phyloP scores from a whole-genome alignment of 2,888 invertebrate genomes.

The Nomada lathburiana region DNA sequence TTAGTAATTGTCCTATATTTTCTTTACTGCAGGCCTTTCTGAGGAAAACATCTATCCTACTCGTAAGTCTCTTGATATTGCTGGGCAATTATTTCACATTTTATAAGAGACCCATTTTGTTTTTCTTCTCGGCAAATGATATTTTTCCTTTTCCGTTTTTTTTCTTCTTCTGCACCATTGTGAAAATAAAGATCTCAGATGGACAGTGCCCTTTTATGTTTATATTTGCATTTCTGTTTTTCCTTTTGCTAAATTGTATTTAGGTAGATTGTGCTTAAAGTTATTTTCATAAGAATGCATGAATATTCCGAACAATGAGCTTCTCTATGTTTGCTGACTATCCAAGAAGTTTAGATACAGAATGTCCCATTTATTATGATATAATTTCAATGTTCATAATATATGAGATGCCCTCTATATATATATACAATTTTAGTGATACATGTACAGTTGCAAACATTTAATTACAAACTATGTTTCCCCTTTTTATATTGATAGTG shows the following conservation, averaged over 20 bases:
- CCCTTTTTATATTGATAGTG: conserved; percentile 40
- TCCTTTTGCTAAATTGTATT: conserved; percentile 55
- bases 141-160: conserved; percentile 33
- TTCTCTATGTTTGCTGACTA: conserved; percentile 46
- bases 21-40: conserved; percentile 86
- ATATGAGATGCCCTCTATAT: conserved; percentile 8
- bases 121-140: conserved; percentile 34
- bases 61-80: conserved; percentile 86
- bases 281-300: conserved; percentile 68
- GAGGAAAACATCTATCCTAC: conserved; percentile 88
- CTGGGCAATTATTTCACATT: conserved; percentile 60
- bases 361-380: background rate
- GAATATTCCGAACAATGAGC: conserved; percentile 57
- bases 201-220: conserved; percentile 67
- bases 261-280: conserved; percentile 66
- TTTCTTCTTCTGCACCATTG: conserved; percentile 54
- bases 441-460: conserved; percentile 54
- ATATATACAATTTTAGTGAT: conserved; percentile 43
- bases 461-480: conserved; percentile 32
- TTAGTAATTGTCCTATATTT: conserved; percentile 69
- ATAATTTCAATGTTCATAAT: background rate
- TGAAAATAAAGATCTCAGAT: conserved; percentile 68
- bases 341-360: conserved; percentile 27
- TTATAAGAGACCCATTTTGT: conserved; percentile 49
- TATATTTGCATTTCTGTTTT: conserved; percentile 45